A percentile compares a stretch with the other conserved stretches of the same genome.
phyloP scores from a whole-genome alignment of 2,113 vertebrate genomes.

The Mus pahari region DNA sequence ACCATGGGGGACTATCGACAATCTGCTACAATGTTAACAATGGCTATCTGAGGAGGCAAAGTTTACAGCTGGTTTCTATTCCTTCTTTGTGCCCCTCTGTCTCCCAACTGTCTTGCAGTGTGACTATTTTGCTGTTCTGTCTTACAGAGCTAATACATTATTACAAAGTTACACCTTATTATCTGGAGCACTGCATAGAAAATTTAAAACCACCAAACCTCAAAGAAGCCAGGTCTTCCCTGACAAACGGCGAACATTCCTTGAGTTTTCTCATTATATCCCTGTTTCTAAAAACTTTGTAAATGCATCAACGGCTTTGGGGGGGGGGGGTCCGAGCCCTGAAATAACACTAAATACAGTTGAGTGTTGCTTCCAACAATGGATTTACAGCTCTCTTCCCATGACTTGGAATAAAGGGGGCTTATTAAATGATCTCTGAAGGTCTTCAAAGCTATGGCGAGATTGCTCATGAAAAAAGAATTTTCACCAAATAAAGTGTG shows the following conservation, averaged over 20 bases:
- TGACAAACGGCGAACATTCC: slow-evolving; percentile 46
- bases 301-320: background rate
- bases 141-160: slow-evolving; percentile 16
- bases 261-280: background rate
- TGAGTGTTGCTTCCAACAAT: background rate
- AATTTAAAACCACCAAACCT: background rate
- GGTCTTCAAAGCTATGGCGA: background rate
- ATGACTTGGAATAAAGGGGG: background rate
- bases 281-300: background rate
- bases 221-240: slow-evolving; percentile 21
- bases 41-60: background rate
- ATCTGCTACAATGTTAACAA: background rate
- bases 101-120: background rate
- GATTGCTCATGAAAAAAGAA: background rate
- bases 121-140: background rate
- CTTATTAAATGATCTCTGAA: background rate
- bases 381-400: background rate
- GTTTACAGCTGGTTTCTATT: background rate
- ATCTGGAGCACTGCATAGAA: background rate
- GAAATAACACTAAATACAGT: background rate
- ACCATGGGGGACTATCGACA: background rate
- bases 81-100: slow-evolving; percentile 28
- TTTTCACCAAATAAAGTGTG: background rate
- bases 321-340: background rate
- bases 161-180: background rate